Evolutionary conservation across 2,888 invertebrate species (phyloP).

Genomic region (Epinotia bilunana): DNA sequence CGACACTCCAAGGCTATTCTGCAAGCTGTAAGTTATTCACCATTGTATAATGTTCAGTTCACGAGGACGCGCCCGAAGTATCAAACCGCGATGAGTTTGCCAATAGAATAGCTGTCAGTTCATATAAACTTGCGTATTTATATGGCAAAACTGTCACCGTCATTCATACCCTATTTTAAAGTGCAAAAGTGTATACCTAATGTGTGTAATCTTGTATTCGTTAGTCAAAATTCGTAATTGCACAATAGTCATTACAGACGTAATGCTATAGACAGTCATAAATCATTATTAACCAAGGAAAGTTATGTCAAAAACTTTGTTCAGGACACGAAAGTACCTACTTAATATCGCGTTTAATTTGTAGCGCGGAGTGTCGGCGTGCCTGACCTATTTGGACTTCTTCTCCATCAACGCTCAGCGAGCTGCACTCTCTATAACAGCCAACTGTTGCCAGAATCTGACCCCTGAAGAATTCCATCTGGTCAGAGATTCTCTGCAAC

Average conservation of each 20-base stretch:
- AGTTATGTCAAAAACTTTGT: too few species aligned
- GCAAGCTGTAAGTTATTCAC: conserved; percentile 88
- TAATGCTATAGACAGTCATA: too few species aligned
- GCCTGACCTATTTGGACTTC: conserved; percentile 98
- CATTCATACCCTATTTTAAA: too few species aligned
- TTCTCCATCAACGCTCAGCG: conserved; percentile 99
- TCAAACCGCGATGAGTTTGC: too few species aligned
- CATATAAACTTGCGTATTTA: too few species aligned
- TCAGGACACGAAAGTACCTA: too few species aligned
- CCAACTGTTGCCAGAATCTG: conserved; percentile 98
- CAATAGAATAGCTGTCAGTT: too few species aligned
- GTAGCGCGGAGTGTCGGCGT: conserved; percentile 97
- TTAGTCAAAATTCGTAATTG: neutral
- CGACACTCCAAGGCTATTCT: conserved; percentile 98
- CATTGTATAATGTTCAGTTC: neutral
- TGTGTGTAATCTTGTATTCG: neutral
- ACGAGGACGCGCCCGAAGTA: too few species aligned
- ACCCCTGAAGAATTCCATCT: conserved; percentile 97
- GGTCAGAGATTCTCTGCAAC: conserved; percentile 93
- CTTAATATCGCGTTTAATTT: conserved; percentile 51
- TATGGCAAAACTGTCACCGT: too few species aligned
- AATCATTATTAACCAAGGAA: too few species aligned
- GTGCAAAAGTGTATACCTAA: neutral
- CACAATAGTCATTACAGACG: neutral
- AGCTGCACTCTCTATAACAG: conserved; percentile 97